Evolutionary conservation across 2,888 invertebrate species (phyloP).

Genomic region (Odontomyia ornata): DNA sequence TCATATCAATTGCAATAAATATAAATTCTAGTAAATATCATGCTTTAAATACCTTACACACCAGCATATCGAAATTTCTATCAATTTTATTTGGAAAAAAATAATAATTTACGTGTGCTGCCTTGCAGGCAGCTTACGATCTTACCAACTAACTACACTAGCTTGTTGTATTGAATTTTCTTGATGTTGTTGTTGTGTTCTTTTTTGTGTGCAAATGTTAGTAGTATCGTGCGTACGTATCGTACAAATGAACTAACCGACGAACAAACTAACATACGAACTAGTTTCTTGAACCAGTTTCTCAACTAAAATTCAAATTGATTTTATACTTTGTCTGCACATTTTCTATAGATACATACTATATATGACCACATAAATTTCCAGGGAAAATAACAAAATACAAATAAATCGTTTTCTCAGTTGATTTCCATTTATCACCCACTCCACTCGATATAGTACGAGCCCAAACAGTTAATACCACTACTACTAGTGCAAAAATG

Average conservation of each 20-base stretch:
- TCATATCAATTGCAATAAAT: no score
- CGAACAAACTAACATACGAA: neutral
- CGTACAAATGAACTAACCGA: neutral
- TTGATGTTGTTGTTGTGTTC: neutral
- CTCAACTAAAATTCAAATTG: constrained; percentile 13
- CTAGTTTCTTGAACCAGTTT: constrained; percentile 34
- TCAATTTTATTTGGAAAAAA: neutral
- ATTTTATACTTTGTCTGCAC: constrained; percentile 20
- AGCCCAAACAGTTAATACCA: no score
- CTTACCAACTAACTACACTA: no score
- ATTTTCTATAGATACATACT: constrained; percentile 18
- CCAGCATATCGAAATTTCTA: neutral
- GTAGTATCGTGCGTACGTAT: constrained; percentile 16
- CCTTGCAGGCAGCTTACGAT: no score
- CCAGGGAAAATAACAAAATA: neutral
- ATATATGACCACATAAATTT: neutral
- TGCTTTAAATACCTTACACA: no score
- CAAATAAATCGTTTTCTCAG: constrained; percentile 4
- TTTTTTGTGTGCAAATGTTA: neutral
- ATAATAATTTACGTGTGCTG: no score
- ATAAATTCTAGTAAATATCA: no score
- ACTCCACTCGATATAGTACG: neutral
- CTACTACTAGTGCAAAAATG: neutral
- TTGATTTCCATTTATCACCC: constrained; percentile 10
- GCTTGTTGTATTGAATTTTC: neutral